Evolutionary conservation across 2,113 vertebrate genomes (phyloP).

Genomic region (Neogobius melanostomus): DNA sequence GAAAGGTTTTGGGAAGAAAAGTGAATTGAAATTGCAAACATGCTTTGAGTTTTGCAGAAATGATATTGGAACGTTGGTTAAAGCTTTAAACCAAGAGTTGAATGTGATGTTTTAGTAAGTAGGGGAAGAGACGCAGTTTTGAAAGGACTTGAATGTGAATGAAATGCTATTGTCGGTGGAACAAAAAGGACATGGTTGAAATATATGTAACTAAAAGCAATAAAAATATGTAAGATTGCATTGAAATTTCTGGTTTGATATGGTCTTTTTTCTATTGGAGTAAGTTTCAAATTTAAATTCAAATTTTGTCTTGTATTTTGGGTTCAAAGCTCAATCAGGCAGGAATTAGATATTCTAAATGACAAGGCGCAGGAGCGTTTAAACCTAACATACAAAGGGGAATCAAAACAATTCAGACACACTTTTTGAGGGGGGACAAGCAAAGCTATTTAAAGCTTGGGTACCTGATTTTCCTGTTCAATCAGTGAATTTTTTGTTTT

Average conservation of each 20-base stretch:
- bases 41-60: neutral
- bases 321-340: too few relatives aligned
- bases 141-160: conserved; percentile 49
- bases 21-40: conserved; percentile 9
- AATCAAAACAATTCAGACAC: too few relatives aligned
- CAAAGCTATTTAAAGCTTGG: too few relatives aligned
- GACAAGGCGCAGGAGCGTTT: too few relatives aligned
- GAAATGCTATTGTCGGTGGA: conserved; percentile 15
- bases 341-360: too few relatives aligned
- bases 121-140: conserved; percentile 34
- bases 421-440: too few relatives aligned
- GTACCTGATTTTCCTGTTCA: too few relatives aligned
- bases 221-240: conserved; percentile 79
- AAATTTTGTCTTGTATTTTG: neutral
- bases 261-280: conserved; percentile 5
- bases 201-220: conserved; percentile 71
- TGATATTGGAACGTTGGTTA: neutral
- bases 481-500: too few relatives aligned
- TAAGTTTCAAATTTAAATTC: neutral
- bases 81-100: neutral
- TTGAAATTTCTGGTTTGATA: conserved; percentile 43
- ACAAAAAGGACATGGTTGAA: conserved; percentile 23
- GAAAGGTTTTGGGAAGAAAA: conserved; percentile 21
- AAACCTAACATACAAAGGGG: too few relatives aligned
- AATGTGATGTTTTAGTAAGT: conserved; percentile 54